These are phyloP conservation scores for Camptogramma bilineatum DNA, from an alignment of 2,888 invertebrate species.

Conservation along the genomic window DNA sequence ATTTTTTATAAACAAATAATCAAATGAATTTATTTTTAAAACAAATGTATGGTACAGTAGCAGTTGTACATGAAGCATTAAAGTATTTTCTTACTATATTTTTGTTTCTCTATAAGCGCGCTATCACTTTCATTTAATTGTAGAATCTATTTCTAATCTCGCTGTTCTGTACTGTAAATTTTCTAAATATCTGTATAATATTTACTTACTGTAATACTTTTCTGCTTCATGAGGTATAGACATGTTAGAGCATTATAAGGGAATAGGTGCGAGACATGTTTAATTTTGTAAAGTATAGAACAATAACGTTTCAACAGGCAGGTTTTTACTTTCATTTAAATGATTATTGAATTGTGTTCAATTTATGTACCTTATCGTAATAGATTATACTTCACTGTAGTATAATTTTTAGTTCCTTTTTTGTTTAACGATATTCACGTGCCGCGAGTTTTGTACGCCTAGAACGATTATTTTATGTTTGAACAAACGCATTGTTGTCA, in stretches of 20 bases:
- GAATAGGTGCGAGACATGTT: slow-evolving; percentile 77
- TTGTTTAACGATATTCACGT: slow-evolving; percentile 48
- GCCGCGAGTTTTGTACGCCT: slow-evolving; percentile 44
- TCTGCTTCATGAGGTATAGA: slow-evolving; percentile 83
- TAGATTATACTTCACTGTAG: slow-evolving; percentile 55
- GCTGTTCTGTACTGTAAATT: slow-evolving; percentile 74
- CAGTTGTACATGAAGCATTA: slow-evolving; percentile 79
- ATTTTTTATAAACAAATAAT: slow-evolving; percentile 65
- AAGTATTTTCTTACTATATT: slow-evolving; percentile 68
- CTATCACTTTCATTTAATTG: slow-evolving; percentile 66
- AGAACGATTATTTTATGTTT: slow-evolving; percentile 35
- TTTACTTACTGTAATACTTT: slow-evolving; percentile 72
- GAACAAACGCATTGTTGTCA: slow-evolving; percentile 31
- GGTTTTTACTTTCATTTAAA: slow-evolving; percentile 68
- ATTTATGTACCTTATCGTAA: slow-evolving; percentile 63
- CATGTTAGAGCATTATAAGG: slow-evolving; percentile 77
- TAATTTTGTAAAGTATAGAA: slow-evolving; percentile 64
- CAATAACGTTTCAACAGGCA: slow-evolving; percentile 66
- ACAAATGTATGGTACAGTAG: slow-evolving; percentile 69
- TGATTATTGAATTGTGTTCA: slow-evolving; percentile 59
- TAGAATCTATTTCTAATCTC: slow-evolving; percentile 78
- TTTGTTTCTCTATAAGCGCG: slow-evolving; percentile 49
- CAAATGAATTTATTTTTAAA: slow-evolving; percentile 64
- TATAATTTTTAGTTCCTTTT: slow-evolving; percentile 57
- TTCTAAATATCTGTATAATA: slow-evolving; percentile 73